Percentiles rank a stretch among this genome's conserved stretches.
Evolutionary conservation across 1,140 invertebrate genomes (phyloP).

Genomic region (Vanessa tameamea): DNA sequence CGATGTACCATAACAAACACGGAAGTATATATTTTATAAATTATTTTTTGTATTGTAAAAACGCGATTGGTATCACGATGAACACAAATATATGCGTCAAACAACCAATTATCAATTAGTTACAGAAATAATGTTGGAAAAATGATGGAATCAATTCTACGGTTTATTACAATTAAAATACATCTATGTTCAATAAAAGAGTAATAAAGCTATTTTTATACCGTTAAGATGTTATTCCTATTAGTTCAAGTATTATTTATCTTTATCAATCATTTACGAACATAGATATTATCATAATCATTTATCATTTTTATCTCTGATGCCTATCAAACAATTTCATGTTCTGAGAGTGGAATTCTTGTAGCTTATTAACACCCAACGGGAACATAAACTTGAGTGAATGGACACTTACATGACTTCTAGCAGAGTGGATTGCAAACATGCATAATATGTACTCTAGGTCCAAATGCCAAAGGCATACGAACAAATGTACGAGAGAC

Average conservation of each 20-base stretch:
- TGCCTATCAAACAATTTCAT: neutral
- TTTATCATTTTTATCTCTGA: too few relatives aligned
- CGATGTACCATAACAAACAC: neutral
- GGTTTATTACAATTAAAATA: neutral
- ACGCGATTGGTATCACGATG: neutral
- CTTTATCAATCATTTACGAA: too few relatives aligned
- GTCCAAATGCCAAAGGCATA: conserved; percentile 9
- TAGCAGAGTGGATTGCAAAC: conserved; percentile 21
- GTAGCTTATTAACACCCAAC: conserved; percentile 22
- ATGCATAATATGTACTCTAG: neutral
- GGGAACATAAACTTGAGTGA: conserved; percentile 13
- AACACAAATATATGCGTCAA: neutral
- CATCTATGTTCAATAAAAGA: neutral
- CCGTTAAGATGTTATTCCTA: too few relatives aligned
- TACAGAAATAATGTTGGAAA: conserved; percentile 1
- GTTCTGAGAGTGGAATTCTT: neutral
- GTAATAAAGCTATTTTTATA: too few relatives aligned
- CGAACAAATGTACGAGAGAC: neutral
- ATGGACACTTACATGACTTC: conserved; percentile 13
- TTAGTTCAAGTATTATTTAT: too few relatives aligned
- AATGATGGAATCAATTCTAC: neutral
- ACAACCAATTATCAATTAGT: conserved; percentile 15
- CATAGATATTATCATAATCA: too few relatives aligned
- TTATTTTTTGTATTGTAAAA: neutral
- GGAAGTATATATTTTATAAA: neutral